These are phyloP conservation scores for Malaclemys terrapin DNA, from an alignment of 2,113 vertebrate genomes.

Conservation along the genomic window DNA sequence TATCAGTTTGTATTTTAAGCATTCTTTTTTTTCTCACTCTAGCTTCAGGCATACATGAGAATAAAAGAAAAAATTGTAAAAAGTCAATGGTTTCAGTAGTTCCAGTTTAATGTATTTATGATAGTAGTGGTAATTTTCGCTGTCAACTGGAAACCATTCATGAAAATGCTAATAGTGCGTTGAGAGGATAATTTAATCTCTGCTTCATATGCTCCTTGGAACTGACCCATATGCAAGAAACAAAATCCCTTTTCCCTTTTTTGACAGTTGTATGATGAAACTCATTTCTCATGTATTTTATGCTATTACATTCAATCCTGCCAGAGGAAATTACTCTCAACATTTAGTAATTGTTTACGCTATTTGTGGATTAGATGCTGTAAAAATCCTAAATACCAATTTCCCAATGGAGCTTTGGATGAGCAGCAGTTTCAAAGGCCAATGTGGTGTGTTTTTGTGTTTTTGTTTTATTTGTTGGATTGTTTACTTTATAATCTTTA, in stretches of 20 bases:
- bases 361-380: not conserved
- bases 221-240: slow-evolving; percentile 46
- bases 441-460: not conserved
- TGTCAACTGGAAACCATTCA: slow-evolving; percentile 54
- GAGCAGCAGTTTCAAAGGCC: not conserved
- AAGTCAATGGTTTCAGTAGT: not conserved
- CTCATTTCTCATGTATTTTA: not conserved
- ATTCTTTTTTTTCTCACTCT: slow-evolving; percentile 7
- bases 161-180: slow-evolving; percentile 55
- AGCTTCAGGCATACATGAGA: not conserved
- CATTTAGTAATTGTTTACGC: not conserved
- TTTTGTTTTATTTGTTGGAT: not conserved
- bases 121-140: slow-evolving; percentile 37
- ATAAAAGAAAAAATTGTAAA: not conserved
- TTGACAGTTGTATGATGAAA: not conserved
- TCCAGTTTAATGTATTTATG: slow-evolving; percentile 12
- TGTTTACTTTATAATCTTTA: not conserved
- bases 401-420: not conserved
- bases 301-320: slow-evolving; percentile 1
- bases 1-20: not conserved
- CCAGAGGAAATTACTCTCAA: not conserved
- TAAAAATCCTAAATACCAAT: not conserved
- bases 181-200: slow-evolving; percentile 61
- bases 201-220: slow-evolving; percentile 1
- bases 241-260: slow-evolving; percentile 40